These are phyloP conservation scores for Eupithecia inturbata DNA, from an alignment of 2,888 invertebrate genomes.

Conservation along the genomic window DNA sequence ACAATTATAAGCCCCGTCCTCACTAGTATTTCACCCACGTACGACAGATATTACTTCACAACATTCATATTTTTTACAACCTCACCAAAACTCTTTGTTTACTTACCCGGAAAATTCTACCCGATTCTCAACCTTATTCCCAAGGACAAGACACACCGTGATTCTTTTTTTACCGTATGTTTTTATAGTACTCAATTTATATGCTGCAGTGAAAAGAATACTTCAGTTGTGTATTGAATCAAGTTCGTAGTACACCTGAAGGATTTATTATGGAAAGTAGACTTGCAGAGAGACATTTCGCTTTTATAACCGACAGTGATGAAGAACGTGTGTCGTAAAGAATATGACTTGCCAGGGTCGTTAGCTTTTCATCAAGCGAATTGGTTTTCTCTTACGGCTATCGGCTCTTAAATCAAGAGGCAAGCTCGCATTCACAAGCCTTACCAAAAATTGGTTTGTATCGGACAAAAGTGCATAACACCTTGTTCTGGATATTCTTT, in stretches of 20 bases:
- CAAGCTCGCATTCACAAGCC: background rate
- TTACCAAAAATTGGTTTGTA: background rate
- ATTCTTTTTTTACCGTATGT: slow-evolving; percentile 50
- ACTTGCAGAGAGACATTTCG: slow-evolving; percentile 23
- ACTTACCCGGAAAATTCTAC: slow-evolving; percentile 22
- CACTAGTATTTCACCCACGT: slow-evolving; percentile 52
- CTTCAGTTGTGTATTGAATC: slow-evolving; percentile 43
- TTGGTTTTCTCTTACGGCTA: background rate
- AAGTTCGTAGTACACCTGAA: slow-evolving; percentile 41
- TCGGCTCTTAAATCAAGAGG: slow-evolving; percentile 8
- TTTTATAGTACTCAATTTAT: slow-evolving; percentile 54
- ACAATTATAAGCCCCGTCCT: slow-evolving; percentile 22
- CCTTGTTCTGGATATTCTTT: too few relatives aligned
- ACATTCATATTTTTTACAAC: slow-evolving; percentile 58
- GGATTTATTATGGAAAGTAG: slow-evolving; percentile 40
- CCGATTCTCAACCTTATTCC: slow-evolving; percentile 35
- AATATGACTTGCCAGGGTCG: slow-evolving; percentile 14
- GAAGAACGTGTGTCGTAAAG: slow-evolving; percentile 27
- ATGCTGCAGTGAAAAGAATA: slow-evolving; percentile 47
- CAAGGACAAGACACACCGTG: slow-evolving; percentile 10
- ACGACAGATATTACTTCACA: slow-evolving; percentile 55
- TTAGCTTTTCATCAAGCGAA: slow-evolving; percentile 21
- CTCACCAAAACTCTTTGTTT: slow-evolving; percentile 45
- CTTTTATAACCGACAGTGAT: slow-evolving; percentile 32
- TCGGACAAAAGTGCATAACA: too few relatives aligned